phyloP scores from a whole-genome alignment of 2,888 invertebrate genomes.

The Gerris lacustris region DNA sequence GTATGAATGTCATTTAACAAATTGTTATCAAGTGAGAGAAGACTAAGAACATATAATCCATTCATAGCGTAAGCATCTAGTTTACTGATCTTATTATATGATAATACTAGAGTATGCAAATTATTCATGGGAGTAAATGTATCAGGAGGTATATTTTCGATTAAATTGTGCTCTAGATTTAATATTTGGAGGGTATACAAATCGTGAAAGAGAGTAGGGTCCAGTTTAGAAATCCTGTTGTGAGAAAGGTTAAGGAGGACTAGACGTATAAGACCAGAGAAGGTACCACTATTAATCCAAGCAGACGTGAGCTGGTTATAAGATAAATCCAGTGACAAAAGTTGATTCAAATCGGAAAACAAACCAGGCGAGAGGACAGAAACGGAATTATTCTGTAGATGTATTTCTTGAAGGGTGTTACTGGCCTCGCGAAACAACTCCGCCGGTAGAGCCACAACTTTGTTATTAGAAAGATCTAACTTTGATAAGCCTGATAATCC shows the following conservation, averaged over 20 bases:
- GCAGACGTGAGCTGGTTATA: slow-evolving; percentile 74
- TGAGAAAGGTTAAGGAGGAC: slow-evolving; percentile 75
- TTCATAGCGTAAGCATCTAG: slow-evolving; percentile 77
- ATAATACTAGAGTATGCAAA: slow-evolving; percentile 73
- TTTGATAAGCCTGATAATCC: slow-evolving; percentile 70
- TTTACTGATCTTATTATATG: slow-evolving; percentile 71
- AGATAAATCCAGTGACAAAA: slow-evolving; percentile 71
- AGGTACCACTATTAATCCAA: slow-evolving; percentile 75
- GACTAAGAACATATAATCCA: slow-evolving; percentile 72
- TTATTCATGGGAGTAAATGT: slow-evolving; percentile 86
- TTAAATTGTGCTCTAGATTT: slow-evolving; percentile 69
- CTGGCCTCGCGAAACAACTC: slow-evolving; percentile 69
- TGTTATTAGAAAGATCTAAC: slow-evolving; percentile 80
- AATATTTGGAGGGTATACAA: slow-evolving; percentile 74
- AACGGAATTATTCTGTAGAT: slow-evolving; percentile 83
- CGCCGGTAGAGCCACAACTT: slow-evolving; percentile 74
- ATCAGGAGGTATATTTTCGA: slow-evolving; percentile 72
- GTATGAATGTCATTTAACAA: slow-evolving; percentile 69
- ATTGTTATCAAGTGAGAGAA: slow-evolving; percentile 77
- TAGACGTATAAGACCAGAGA: slow-evolving; percentile 74
- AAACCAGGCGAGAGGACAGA: slow-evolving; percentile 72
- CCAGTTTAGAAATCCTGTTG: slow-evolving; percentile 67
- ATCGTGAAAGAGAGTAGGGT: slow-evolving; percentile 71
- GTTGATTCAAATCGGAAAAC: slow-evolving; percentile 69
- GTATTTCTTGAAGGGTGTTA: slow-evolving; percentile 71